Evolutionary conservation across 2,888 invertebrate genomes (phyloP), one percentile per base, ranked within the genome.

Genomic region (Mesoligia furuncula): DNA sequence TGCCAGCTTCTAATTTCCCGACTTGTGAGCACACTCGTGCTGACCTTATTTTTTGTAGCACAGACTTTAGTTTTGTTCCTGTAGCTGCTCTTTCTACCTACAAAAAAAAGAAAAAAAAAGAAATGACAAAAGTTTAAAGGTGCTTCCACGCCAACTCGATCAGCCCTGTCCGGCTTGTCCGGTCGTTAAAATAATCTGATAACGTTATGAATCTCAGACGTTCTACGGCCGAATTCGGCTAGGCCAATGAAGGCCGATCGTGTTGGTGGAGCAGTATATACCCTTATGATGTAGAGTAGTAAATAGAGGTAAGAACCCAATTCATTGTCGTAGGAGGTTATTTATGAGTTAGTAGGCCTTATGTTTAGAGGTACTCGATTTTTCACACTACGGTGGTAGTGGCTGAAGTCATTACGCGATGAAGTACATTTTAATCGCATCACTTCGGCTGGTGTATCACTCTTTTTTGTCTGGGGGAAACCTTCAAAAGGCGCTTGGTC

Each of bases 1-100:
- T 93, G 3, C 93, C 91, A 0, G 70, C 67, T 3, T 80, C 51
- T 2, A 92, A 51, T 54, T 62, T 51, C 0, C 61, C 79, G 8
- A 77, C 51, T 36, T 13, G 61, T 13, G 79, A 31, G 31, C 69
- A 68, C 15, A 77, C 51, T 42, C 51, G 61, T 51, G 59, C 20
- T n/a, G 79, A 68, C 20, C 77, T 51, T 61, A 77, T 77, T 61
- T 67, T 79, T 42, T 79, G 68, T 42, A 42, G 2, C 42, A 65
- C 78, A 24, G 51, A 42, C 20, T 77, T 77, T 7, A 77, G 61
- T 5, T 67, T 20, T 15, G 54, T 77, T n/a, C 8, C 27, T 15
- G n/a, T 42, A 1, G 11, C n/a, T 31, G 31, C 24, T 67, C 31
- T 77, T 51, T 77, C 67, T 59, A 66, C 59, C 76, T 78, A 20